These are phyloP conservation scores for Melolontha melolontha DNA, from an alignment of 2,888 invertebrate genomes.

Conservation along the genomic window DNA sequence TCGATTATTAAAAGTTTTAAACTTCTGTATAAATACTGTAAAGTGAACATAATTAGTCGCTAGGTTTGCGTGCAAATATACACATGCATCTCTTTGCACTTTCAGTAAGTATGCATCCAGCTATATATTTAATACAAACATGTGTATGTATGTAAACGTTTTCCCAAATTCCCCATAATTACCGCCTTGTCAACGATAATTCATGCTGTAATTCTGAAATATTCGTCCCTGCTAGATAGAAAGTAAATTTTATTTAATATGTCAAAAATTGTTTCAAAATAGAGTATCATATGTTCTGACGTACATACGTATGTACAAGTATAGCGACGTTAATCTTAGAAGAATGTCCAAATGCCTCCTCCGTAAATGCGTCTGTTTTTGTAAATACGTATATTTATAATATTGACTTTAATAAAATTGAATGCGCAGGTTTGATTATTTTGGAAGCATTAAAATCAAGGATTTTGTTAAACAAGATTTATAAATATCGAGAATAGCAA, in stretches of 20 bases:
- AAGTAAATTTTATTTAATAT: conserved; percentile 23
- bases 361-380: neutral
- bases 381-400: conserved; percentile 5
- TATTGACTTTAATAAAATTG: conserved; percentile 10
- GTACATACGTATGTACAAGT: neutral
- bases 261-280: conserved; percentile 15
- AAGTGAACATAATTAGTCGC: too few species aligned
- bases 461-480: too few species aligned
- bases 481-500: too few species aligned
- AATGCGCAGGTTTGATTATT: too few species aligned
- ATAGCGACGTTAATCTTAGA: neutral
- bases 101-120: too few species aligned
- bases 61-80: too few species aligned
- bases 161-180: neutral
- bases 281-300: conserved; percentile 11
- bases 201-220: conserved; percentile 18
- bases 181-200: neutral
- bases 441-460: too few species aligned
- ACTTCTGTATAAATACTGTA: too few species aligned
- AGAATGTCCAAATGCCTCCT: neutral
- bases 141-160: neutral
- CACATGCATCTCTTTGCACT: too few species aligned
- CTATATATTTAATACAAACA: too few species aligned
- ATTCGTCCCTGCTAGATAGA: neutral
- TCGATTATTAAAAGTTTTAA: too few species aligned